Base-by-base conservation (phyloP, 2,888 invertebrate species). In the Hoplodrina blanda region DNA sequence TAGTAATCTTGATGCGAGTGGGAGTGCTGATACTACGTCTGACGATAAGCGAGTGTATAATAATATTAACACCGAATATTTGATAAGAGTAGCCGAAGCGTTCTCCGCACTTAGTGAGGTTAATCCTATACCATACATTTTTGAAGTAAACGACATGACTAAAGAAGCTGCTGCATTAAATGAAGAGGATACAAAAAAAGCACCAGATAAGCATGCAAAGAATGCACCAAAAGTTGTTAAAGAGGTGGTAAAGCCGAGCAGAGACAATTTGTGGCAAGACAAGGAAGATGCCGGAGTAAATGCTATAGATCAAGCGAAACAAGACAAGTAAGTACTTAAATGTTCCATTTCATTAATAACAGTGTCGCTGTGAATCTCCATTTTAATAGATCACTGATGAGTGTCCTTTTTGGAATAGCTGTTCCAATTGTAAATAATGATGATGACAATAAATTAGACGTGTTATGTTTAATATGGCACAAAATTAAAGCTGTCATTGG, bases 71-170 rank as follows among this genome's bases (percentile, higher is more conserved):
- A 75, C 72, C 15, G 92, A 93, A 78, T 94, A 88, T 79, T 62
- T 69, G 7, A 84, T 80, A 37, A 87, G 59, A 82, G 82, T 92
- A 2, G 87, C 84, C 49, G 89, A 92, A 70, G 56, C 85, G 44
- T 88, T 88, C 75, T 71, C 74, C 54, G 57, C 55, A 13, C 75
- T 83, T 2, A 46, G 66, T 30, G 61, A 75, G 33, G 77, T 70
- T 6, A 83, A 44, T 73, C 78, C 84, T n/a, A 63, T 85, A 69
- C 76, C 86, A 10, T 93, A 92, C 64, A 72, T 94, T 53, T 94
- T 94, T 76, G 88, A 91, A 70, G 79, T 92, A n/a, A 77, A 71
- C 19, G 90, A 94, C 73, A 92, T 94, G 89, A 64, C 84, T 33
- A 85, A 81, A 71, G 91, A 91, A 66, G 72, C 90, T 17, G 86